phyloP scores from a whole-genome alignment of 1,140 invertebrate species.

The Oryctes rhinoceros region DNA sequence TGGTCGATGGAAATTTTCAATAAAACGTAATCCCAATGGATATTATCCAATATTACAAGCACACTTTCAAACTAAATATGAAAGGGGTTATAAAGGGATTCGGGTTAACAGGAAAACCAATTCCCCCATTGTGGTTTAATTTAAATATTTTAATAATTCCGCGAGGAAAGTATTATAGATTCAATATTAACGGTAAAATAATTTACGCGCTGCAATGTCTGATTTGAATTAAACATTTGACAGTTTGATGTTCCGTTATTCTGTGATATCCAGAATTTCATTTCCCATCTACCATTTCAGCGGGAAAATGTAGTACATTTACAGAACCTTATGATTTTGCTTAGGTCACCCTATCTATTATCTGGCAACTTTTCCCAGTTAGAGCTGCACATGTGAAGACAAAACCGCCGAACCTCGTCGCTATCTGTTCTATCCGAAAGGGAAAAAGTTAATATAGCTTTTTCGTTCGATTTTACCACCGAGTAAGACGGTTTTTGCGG shows the following conservation, averaged over 20 bases:
- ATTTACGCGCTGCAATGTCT: background rate
- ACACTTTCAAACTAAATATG: background rate
- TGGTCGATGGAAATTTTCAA: constrained; percentile 1
- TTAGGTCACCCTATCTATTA: constrained; percentile 35
- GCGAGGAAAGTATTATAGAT: background rate
- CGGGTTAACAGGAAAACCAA: background rate
- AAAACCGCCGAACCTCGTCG: constrained; percentile 11
- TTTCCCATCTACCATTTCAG: background rate
- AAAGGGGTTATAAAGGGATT: background rate
- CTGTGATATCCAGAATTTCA: background rate
- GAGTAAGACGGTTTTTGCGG: constrained; percentile 19
- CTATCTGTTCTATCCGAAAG: constrained; percentile 4
- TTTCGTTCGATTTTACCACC: constrained; percentile 13
- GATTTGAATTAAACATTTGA: background rate
- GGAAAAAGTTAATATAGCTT: constrained; percentile 27
- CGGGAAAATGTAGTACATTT: background rate
- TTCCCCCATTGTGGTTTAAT: background rate
- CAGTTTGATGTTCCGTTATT: background rate
- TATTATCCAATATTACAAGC: constrained; percentile 9
- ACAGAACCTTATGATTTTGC: constrained; percentile 13
- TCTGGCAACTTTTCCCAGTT: constrained; percentile 15
- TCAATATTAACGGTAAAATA: background rate
- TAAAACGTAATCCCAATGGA: constrained; percentile 19
- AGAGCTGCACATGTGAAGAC: constrained; percentile 28
- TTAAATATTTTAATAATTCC: constrained; percentile 12